Base-by-base conservation (phyloP, 2,113 vertebrate species). In the Gobio gobio region DNA sequence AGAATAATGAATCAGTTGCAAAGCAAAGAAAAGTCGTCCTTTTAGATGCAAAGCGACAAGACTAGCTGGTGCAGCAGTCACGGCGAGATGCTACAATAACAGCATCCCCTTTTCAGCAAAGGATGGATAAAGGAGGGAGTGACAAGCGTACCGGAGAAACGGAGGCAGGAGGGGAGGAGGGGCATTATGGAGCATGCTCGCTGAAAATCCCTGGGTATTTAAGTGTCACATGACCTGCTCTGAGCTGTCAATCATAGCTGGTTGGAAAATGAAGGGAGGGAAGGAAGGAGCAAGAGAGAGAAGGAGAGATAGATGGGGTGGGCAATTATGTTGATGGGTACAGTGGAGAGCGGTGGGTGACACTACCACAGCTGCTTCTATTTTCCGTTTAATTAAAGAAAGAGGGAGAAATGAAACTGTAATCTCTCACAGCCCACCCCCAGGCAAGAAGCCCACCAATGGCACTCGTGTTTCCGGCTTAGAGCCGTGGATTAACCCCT, bases 151-250 rank as follows among this genome's bases (percentile, higher is more conserved):
- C 12, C 9, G n/a, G 43, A 79, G 77, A 24, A 59, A 73, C 2
- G 4, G 10, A 66, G 66, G 45, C 82, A 81, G 33, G 29, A 70
- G 63, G 20, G 81, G 75, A 75, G 14, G 10, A 12, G 58, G 83
- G 72, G 76, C 14, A 29, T 3, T 40, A 78, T 85, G 40, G 92
- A 91, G 92, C 90, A 92, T 92, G 91, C 86, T 90, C 82, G 78
- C 77, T 87, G 90, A 90, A 94, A 93, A 94, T 93, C 92, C 90
- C 91, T 45, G 90, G 89, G 91, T 87, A 94, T 94, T 92, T 91
- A 78, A 85, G 70, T 68, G 81, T 94, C 94, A 95, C 93, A 86
- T 94, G 94, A 90, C 81, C 45, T 89, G 73, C 84, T 88, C 91
- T 47, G 86, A 86, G 88, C 83, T 75, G n/a, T 87, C 91, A 89